A percentile compares a stretch with the other conserved stretches of the same genome.
Conservation (phyloP, 2,113 vertebrate genomes). For the Sceloporus tristichus region DNA sequence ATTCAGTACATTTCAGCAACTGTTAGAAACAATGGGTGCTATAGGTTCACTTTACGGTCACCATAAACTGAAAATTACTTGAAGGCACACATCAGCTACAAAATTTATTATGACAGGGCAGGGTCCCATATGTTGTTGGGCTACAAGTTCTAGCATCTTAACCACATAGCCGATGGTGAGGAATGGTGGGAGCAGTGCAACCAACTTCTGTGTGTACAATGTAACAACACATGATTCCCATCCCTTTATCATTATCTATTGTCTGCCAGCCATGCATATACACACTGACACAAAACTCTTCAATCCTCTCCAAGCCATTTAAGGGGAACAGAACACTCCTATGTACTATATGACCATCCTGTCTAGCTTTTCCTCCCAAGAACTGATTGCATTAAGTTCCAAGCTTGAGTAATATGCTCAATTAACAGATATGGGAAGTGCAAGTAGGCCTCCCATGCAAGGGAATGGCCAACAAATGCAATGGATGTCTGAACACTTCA, state of each 20-base stretch:
- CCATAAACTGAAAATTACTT: too few species aligned
- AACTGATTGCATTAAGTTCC: neutral
- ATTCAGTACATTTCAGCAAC: neutral
- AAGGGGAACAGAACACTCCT: neutral
- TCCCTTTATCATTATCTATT: too few species aligned
- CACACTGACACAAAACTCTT: neutral
- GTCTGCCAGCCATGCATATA: neutral
- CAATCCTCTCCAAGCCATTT: neutral
- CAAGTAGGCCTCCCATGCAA: neutral
- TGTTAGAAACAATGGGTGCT: too few species aligned
- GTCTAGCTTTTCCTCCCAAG: neutral
- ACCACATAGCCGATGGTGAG: neutral
- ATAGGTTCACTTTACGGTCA: too few species aligned
- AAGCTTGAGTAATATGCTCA: too few species aligned
- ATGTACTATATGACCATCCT: too few species aligned
- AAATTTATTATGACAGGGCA: too few species aligned
- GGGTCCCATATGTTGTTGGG: too few species aligned
- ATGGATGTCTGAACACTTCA: neutral
- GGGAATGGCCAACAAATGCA: too few species aligned
- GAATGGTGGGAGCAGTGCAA: neutral
- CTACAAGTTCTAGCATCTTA: too few species aligned
- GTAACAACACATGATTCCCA: neutral
- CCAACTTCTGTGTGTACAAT: too few species aligned
- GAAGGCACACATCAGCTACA: too few species aligned
- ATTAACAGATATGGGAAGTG: neutral